Percentiles rank a stretch among this genome's conserved stretches.
phyloP scores from a whole-genome alignment of 2,797 vertebrate species.

The Thaleichthys pacificus region DNA sequence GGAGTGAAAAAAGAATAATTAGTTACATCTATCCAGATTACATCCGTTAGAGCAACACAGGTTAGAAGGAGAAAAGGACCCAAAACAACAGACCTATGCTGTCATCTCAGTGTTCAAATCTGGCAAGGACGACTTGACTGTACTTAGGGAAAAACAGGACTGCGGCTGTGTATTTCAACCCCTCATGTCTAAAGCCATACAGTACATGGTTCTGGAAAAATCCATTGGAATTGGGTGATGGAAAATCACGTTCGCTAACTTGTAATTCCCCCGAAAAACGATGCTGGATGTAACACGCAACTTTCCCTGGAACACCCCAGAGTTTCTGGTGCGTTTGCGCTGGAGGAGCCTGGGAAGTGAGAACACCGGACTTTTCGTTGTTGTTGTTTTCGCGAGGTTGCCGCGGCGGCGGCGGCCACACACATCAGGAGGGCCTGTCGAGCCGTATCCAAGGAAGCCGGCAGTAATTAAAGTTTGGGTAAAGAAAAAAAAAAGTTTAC shows the following conservation, averaged over 20 bases:
- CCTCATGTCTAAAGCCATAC: not conserved
- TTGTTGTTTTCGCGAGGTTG: conserved; percentile 1
- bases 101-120: not conserved
- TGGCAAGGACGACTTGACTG: not conserved
- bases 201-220: not conserved
- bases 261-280: no score
- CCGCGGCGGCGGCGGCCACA: not conserved
- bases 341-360: no score
- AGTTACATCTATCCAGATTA: conserved; percentile 31
- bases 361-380: conserved; percentile 6
- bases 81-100: conserved; percentile 7
- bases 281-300: no score
- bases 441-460: conserved; percentile 32
- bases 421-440: conserved; percentile 24
- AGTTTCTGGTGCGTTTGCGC: not conserved
- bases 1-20: conserved; percentile 52
- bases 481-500: conserved; percentile 57
- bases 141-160: conserved; percentile 4
- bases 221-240: no score
- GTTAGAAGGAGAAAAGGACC: conserved; percentile 34
- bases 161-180: not conserved
- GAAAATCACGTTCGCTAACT: not conserved
- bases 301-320: no score
- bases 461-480: conserved; percentile 57
- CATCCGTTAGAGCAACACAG: conserved; percentile 4